These are phyloP conservation scores for Bovichtus diacanthus DNA, from an alignment of 2,797 vertebrate genomes.

Conservation along the genomic window DNA sequence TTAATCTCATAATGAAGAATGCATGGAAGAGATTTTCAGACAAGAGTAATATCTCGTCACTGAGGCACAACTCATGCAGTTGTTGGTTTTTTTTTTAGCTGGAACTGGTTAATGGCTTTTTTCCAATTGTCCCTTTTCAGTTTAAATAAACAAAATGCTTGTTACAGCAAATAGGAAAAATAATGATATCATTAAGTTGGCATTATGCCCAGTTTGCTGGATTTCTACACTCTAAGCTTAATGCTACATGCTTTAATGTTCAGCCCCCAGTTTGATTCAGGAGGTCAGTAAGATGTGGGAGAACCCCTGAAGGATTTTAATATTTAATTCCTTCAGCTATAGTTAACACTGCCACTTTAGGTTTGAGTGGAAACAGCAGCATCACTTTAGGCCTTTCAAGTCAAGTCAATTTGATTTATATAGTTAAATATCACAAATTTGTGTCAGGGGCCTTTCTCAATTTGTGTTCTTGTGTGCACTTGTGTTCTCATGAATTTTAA, in stretches of 20 bases:
- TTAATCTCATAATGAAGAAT: conserved; percentile 29
- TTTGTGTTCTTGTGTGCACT: not conserved
- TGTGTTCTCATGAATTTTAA: not conserved
- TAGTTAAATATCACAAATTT: not conserved
- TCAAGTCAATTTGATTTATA: not conserved
- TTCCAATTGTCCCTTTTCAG: conserved; percentile 43
- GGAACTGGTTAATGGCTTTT: conserved; percentile 50
- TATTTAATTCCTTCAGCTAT: not conserved
- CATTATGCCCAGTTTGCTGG: conserved; percentile 37
- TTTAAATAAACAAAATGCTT: conserved; percentile 55
- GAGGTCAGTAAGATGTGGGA: not conserved
- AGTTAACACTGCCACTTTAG: not conserved
- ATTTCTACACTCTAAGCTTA: conserved; percentile 14
- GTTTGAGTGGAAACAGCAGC: not conserved
- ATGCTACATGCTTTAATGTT: conserved; percentile 3
- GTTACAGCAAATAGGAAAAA: conserved; percentile 41
- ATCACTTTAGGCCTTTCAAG: not conserved
- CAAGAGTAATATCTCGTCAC: conserved; percentile 46
- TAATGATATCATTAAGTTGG: conserved; percentile 60
- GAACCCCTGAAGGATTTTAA: not conserved
- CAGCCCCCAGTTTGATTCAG: conserved; percentile 23
- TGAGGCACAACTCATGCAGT: conserved; percentile 36
- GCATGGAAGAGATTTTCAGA: conserved; percentile 13
- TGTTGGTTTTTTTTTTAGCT: conserved; percentile 46
- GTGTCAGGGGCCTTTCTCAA: not conserved